These are phyloP conservation scores for Prosapia bicincta DNA, from an alignment of 2,888 invertebrate genomes.

Conservation along the genomic window DNA sequence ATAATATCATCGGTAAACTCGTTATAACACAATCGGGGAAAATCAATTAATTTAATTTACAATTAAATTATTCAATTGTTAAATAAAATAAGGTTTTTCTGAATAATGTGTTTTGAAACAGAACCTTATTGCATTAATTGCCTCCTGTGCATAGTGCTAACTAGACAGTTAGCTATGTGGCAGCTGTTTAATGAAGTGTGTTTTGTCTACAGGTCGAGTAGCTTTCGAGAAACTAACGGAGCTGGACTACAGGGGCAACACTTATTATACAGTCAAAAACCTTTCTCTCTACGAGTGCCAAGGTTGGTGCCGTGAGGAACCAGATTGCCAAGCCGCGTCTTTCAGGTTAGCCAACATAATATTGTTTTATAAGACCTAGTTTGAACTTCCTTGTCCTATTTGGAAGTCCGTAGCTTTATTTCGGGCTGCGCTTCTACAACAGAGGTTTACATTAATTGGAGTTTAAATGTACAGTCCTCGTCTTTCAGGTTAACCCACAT, in stretches of 20 bases:
- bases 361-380: neutral
- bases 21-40: too few relatives aligned
- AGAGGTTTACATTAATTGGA: neutral
- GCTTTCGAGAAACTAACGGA: conserved; percentile 94
- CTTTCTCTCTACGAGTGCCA: conserved; percentile 91
- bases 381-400: neutral
- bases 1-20: too few relatives aligned
- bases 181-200: too few relatives aligned
- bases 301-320: conserved; percentile 91
- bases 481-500: too few relatives aligned
- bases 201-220: conserved; percentile 63
- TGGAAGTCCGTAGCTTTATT: neutral
- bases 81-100: too few relatives aligned
- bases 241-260: conserved; percentile 84
- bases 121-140: too few relatives aligned
- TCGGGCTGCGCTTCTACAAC: neutral
- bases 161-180: too few relatives aligned
- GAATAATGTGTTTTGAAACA: too few relatives aligned
- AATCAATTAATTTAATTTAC: too few relatives aligned
- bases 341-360: conserved; percentile 56
- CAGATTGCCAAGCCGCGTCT: conserved; percentile 87
- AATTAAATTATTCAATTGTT: too few relatives aligned
- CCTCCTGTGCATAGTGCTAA: too few relatives aligned
- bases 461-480: neutral
- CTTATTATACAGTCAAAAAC: conserved; percentile 90